phyloP scores from a whole-genome alignment of 1,140 invertebrate genomes.

The Drosophila sp. region DNA sequence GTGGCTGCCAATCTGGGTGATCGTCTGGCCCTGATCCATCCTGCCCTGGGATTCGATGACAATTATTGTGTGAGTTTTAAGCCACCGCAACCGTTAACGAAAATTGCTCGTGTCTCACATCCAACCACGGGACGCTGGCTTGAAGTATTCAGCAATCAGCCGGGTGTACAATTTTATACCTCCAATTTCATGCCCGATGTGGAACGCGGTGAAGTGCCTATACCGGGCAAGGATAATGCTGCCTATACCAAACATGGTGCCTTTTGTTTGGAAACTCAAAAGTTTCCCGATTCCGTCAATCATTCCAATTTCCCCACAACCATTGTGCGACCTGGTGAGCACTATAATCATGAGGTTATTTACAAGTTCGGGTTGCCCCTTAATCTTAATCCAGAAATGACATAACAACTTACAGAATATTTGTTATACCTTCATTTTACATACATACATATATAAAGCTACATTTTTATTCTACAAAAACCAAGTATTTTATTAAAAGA shows the following conservation, averaged over 20 bases:
- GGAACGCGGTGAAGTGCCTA: constrained; percentile 43
- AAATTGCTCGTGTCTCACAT: constrained; percentile 85
- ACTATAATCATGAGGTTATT: constrained; percentile 86
- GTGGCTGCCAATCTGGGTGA: constrained; percentile 84
- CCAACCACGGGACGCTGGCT: constrained; percentile 88
- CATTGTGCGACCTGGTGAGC: constrained; percentile 88
- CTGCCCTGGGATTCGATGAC: constrained; percentile 89
- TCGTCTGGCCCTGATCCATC: constrained; percentile 78
- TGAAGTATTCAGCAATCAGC: constrained; percentile 92
- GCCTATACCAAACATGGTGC: constrained; percentile 91
- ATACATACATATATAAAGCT: background rate
- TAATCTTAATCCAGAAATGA: constrained; percentile 8
- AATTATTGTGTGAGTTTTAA: constrained; percentile 87
- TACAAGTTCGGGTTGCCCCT: constrained; percentile 85
- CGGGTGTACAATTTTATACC: constrained; percentile 96
- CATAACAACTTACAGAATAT: background rate
- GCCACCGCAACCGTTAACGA: constrained; percentile 43
- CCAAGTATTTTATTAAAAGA: too few species aligned
- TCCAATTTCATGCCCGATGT: constrained; percentile 88
- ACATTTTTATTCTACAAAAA: constrained; percentile 8
- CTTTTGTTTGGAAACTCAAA: constrained; percentile 95
- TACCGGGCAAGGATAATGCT: constrained; percentile 61
- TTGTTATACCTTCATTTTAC: too few species aligned
- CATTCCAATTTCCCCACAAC: constrained; percentile 90
- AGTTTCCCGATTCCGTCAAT: constrained; percentile 96